phyloP scores from a whole-genome alignment of 2,113 vertebrate species.

The Psilopogon haemacephalus region DNA sequence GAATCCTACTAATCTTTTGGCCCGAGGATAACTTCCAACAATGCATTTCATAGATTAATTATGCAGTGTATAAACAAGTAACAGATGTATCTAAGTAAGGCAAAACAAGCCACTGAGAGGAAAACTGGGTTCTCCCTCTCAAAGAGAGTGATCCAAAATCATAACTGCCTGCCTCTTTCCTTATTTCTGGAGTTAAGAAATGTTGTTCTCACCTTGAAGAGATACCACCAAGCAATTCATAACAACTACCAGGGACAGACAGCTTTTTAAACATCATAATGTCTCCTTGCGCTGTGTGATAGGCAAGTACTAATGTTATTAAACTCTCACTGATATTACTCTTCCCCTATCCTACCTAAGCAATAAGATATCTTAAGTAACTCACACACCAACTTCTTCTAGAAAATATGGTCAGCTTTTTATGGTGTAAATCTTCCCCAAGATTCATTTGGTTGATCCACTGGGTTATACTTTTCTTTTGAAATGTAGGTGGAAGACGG shows the following conservation, averaged over 20 bases:
- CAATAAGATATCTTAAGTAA: neutral
- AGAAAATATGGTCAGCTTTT: neutral
- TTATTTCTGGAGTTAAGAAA: neutral
- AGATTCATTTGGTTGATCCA: neutral
- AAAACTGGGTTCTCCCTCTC: neutral
- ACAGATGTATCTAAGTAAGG: constrained; percentile 29
- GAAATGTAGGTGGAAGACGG: neutral
- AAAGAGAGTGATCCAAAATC: neutral
- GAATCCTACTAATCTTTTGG: constrained; percentile 39
- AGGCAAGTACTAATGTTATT: neutral
- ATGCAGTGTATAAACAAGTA: constrained; percentile 2
- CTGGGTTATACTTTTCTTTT: neutral
- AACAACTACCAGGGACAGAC: neutral
- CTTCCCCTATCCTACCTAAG: neutral
- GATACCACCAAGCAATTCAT: neutral
- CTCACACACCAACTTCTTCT: neutral
- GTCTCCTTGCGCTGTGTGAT: neutral
- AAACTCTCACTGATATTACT: neutral
- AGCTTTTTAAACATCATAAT: neutral
- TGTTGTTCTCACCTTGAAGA: neutral
- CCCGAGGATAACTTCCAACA: constrained; percentile 42
- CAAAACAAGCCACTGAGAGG: constrained; percentile 4
- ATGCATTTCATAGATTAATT: constrained; percentile 34
- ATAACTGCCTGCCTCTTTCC: neutral
- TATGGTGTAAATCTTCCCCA: neutral